Evolutionary conservation across 2,797 vertebrate genomes (phyloP).

Genomic region (Rhinella marina): DNA sequence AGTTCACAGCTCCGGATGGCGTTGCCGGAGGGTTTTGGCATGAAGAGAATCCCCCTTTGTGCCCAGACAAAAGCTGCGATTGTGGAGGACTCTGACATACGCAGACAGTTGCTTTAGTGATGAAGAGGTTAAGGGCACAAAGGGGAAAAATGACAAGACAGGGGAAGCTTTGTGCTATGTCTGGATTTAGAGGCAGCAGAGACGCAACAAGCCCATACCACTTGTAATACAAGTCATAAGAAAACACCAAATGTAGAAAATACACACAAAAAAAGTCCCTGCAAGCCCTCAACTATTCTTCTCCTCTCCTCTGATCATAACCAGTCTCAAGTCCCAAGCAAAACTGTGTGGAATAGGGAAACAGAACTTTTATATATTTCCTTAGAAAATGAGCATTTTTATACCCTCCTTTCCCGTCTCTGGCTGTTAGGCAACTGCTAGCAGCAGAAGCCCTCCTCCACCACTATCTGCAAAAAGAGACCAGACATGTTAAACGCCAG

Average conservation of each 20-base stretch:
- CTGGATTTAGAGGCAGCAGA: slow-evolving; percentile 7
- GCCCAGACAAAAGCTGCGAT: slow-evolving; percentile 58
- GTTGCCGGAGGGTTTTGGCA: slow-evolving; percentile 56
- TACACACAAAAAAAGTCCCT: not conserved
- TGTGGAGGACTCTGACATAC: slow-evolving; percentile 53
- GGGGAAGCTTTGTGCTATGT: slow-evolving; percentile 46
- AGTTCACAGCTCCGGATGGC: slow-evolving; percentile 51
- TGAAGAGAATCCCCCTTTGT: slow-evolving; percentile 60
- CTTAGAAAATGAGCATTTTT: not conserved
- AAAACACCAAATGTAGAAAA: not conserved
- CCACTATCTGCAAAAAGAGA: too few relatives aligned
- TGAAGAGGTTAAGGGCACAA: slow-evolving; percentile 59
- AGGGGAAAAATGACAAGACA: slow-evolving; percentile 43
- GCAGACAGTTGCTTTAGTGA: slow-evolving; percentile 61
- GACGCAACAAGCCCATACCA: not conserved
- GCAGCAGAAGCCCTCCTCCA: not conserved
- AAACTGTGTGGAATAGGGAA: not conserved
- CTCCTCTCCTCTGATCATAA: not conserved
- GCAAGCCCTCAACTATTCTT: not conserved
- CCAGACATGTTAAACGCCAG: too few relatives aligned
- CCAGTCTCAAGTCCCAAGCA: not conserved
- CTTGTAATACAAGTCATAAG: slow-evolving; percentile 17
- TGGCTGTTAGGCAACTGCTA: not conserved
- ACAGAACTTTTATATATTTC: not conserved
- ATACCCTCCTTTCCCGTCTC: not conserved